phyloP scores from a whole-genome alignment of 2,888 invertebrate genomes.

The Empis stercorea region DNA sequence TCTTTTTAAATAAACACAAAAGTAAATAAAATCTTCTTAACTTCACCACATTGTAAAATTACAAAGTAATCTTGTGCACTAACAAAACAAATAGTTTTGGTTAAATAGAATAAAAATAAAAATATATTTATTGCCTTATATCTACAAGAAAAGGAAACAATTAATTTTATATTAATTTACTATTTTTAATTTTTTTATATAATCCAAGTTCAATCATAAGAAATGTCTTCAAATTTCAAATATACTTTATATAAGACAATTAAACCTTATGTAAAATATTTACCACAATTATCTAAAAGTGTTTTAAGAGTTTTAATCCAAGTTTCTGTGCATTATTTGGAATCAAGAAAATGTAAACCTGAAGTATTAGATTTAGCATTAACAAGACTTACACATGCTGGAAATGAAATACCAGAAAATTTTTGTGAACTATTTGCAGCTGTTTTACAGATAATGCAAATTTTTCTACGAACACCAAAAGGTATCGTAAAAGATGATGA shows the following conservation, averaged over 20 bases:
- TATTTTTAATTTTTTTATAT: too few relatives aligned
- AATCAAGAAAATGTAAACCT: slow-evolving; percentile 29
- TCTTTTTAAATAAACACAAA: too few relatives aligned
- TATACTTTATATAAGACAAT: slow-evolving; percentile 28
- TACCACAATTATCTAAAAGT: slow-evolving; percentile 29
- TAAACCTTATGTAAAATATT: slow-evolving; percentile 28
- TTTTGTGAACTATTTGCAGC: slow-evolving; percentile 41
- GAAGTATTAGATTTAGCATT: slow-evolving; percentile 33
- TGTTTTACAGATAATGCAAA: slow-evolving; percentile 37
- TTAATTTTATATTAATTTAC: too few relatives aligned
- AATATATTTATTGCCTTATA: too few relatives aligned
- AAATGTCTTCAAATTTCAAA: slow-evolving; percentile 31
- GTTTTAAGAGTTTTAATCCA: slow-evolving; percentile 30
- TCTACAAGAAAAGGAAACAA: too few relatives aligned
- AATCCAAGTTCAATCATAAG: too few relatives aligned
- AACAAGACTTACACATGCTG: slow-evolving; percentile 32
- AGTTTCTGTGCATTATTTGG: slow-evolving; percentile 36
- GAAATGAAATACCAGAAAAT: slow-evolving; percentile 33
- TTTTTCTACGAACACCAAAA: slow-evolving; percentile 36
- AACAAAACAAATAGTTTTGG: too few relatives aligned
- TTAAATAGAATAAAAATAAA: too few relatives aligned
- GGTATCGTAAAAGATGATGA: slow-evolving; percentile 37
- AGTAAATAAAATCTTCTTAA: too few relatives aligned
- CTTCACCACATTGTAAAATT: too few relatives aligned
- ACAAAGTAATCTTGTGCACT: too few relatives aligned